These are phyloP conservation scores for Melanostoma scalare DNA, from an alignment of 2,888 invertebrate genomes.

Conservation along the genomic window DNA sequence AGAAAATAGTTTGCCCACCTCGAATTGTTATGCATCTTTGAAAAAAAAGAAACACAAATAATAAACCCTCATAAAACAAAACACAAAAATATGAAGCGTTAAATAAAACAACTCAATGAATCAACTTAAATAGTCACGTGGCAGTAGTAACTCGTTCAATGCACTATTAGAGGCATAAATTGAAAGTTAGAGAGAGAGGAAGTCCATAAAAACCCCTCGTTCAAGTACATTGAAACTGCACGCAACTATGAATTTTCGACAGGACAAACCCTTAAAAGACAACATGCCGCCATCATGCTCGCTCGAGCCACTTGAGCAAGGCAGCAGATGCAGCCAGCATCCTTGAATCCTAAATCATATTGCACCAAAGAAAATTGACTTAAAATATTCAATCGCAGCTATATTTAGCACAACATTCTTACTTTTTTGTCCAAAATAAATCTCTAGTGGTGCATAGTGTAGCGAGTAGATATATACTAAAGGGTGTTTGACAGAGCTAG, in stretches of 20 bases:
- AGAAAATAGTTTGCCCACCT: slow-evolving; percentile 31
- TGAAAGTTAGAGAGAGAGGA: slow-evolving; percentile 7
- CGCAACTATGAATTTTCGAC: slow-evolving; percentile 11
- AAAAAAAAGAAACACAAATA: slow-evolving; percentile 1
- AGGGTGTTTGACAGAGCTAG: slow-evolving; percentile 3
- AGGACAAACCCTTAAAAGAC: slow-evolving; percentile 52
- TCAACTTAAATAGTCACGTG: slow-evolving; percentile 64
- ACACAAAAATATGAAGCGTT: slow-evolving; percentile 46
- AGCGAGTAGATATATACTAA: background rate
- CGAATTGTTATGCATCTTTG: background rate
- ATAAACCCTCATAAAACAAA: slow-evolving; percentile 25
- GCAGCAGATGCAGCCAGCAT: slow-evolving; percentile 68
- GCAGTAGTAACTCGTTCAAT: slow-evolving; percentile 49
- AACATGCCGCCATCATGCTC: slow-evolving; percentile 14
- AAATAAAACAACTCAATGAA: slow-evolving; percentile 66
- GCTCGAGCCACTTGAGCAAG: slow-evolving; percentile 58
- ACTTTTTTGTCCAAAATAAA: slow-evolving; percentile 46
- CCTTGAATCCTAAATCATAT: slow-evolving; percentile 70
- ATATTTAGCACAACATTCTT: slow-evolving; percentile 56
- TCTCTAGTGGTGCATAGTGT: slow-evolving; percentile 53
- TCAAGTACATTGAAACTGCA: slow-evolving; percentile 35
- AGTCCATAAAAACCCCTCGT: slow-evolving; percentile 52
- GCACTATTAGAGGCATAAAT: slow-evolving; percentile 9
- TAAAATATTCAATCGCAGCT: slow-evolving; percentile 33
- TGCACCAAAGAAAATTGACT: slow-evolving; percentile 64